Conservation (phyloP, 2,113 vertebrate genomes). For the Ceyx margarethae region DNA sequence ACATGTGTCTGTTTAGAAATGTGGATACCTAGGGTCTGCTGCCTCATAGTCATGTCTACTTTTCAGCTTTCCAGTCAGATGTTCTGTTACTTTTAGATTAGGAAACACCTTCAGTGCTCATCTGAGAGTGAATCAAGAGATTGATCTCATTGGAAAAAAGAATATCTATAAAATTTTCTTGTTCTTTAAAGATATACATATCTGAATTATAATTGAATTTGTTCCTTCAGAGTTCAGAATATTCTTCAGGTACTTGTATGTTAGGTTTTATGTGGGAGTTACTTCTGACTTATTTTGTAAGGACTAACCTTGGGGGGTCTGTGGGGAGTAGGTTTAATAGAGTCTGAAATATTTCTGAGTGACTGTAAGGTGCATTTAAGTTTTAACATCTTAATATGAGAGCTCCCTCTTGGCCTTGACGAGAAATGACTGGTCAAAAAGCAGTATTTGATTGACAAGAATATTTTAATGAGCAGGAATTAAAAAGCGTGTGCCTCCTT, state of each 20-base stretch:
- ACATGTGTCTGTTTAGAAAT: rapidly evolving
- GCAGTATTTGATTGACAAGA: background rate
- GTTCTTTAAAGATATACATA: background rate
- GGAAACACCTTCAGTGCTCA: background rate
- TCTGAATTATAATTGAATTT: background rate
- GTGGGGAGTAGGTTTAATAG: background rate
- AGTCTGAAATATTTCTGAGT: background rate
- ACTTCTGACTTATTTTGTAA: background rate
- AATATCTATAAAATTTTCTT: background rate
- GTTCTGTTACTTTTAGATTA: background rate
- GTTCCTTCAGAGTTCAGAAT: background rate
- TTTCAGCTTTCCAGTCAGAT: background rate
- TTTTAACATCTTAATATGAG: background rate
- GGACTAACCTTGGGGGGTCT: background rate
- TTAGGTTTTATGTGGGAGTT: background rate
- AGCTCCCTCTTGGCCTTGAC: background rate
- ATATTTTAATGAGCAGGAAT: background rate
- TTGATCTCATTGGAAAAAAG: background rate
- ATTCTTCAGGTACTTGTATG: background rate
- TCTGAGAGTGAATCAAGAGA: background rate
- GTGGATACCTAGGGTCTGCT: background rate
- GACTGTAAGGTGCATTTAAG: background rate
- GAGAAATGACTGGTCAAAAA: background rate
- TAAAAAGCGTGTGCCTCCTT: background rate
- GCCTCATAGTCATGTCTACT: background rate